These are phyloP conservation scores for Scelioninae gen. 1 DNA, from an alignment of 2,888 invertebrate genomes.

Conservation along the genomic window DNA sequence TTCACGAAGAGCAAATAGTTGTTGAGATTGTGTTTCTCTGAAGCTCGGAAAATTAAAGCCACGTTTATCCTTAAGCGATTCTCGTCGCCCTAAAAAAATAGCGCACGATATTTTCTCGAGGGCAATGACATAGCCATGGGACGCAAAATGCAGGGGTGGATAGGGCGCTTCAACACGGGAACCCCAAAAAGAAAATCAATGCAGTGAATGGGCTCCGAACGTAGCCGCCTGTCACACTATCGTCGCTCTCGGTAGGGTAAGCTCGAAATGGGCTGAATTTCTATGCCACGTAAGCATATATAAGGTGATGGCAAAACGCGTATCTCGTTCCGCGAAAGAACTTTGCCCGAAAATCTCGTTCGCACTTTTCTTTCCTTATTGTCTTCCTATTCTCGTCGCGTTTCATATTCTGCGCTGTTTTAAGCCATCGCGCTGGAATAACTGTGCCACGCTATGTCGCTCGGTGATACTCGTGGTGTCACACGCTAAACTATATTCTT, in stretches of 20 bases:
- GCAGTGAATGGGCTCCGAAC: conserved; percentile 79
- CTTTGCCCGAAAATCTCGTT: conserved; percentile 50
- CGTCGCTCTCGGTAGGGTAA: conserved; percentile 73
- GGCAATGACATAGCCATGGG: conserved; percentile 75
- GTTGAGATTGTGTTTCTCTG: not conserved
- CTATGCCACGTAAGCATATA: conserved; percentile 79
- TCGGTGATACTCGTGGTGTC: conserved; percentile 37
- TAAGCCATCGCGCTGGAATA: conserved; percentile 49
- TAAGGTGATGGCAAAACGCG: conserved; percentile 68
- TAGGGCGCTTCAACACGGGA: conserved; percentile 73
- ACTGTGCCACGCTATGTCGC: conserved; percentile 44
- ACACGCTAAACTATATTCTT: conserved; percentile 61
- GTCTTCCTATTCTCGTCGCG: conserved; percentile 35
- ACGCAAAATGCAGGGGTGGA: conserved; percentile 72
- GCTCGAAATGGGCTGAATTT: conserved; percentile 77
- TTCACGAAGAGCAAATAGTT: too few species aligned
- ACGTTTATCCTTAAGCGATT: conserved; percentile 52
- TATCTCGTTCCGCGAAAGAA: conserved; percentile 54
- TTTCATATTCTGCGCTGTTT: conserved; percentile 60
- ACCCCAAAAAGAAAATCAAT: conserved; percentile 82
- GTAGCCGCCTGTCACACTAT: conserved; percentile 78
- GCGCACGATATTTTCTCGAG: conserved; percentile 74
- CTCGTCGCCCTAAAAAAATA: conserved; percentile 60
- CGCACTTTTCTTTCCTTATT: conserved; percentile 48
- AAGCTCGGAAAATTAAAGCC: conserved; percentile 37